Percentiles rank a stretch among this genome's conserved stretches.
Evolutionary conservation across 2,113 vertebrate genomes (phyloP).

Genomic region (Corythornis madagascariensis): DNA sequence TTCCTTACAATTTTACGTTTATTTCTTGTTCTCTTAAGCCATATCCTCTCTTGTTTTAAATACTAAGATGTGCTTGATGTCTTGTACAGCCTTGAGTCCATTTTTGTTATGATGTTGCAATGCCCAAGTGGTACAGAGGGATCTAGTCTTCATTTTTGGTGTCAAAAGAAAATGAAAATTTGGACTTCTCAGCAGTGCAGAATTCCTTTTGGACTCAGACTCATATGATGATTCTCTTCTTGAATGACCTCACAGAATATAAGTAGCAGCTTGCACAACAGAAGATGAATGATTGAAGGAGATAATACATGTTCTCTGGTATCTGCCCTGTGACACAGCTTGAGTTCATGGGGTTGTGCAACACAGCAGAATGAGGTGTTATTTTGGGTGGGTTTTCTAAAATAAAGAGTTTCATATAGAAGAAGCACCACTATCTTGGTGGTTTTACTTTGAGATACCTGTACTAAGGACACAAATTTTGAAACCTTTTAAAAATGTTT

Average conservation of each 20-base stretch:
- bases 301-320: not conserved
- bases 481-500: not conserved
- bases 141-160: not conserved
- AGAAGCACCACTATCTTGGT: not conserved
- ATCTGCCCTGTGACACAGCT: not conserved
- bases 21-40: not conserved
- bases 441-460: not conserved
- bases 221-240: not conserved
- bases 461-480: not conserved
- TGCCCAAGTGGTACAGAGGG: not conserved
- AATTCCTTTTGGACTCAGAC: not conserved
- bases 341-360: not conserved
- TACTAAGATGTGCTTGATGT: not conserved
- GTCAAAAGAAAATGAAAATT: not conserved
- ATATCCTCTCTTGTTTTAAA: not conserved
- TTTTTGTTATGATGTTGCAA: not conserved
- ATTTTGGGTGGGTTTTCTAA: not conserved
- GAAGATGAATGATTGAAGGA: not conserved
- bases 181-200: not conserved
- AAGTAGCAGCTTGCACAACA: slow-evolving; percentile 6
- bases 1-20: not conserved
- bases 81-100: not conserved
- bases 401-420: too few relatives aligned
- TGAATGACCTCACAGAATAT: not conserved
- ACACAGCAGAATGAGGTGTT: not conserved